Evolutionary conservation across 2,113 vertebrate genomes (phyloP).

Genomic region (Chloroceryle aenea): DNA sequence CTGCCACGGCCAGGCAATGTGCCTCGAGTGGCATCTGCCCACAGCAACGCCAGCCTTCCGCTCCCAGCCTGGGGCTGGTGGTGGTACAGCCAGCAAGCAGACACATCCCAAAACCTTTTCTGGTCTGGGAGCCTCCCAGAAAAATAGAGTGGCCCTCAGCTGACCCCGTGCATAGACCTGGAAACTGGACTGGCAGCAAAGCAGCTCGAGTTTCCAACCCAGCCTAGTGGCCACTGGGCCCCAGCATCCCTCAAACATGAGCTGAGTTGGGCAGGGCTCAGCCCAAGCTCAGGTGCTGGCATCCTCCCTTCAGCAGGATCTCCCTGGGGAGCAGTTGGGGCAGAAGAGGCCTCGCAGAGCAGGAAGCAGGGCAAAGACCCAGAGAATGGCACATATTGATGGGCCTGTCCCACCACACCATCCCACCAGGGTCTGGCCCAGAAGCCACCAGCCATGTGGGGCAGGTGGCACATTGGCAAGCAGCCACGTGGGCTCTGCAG

Average conservation of each 20-base stretch:
- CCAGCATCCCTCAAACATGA: background rate
- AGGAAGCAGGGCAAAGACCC: background rate
- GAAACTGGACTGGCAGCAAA: background rate
- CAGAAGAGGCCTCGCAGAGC: background rate
- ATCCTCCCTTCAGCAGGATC: background rate
- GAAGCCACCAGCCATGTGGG: background rate
- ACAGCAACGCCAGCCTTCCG: background rate
- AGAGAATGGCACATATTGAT: rapidly evolving
- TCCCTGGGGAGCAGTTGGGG: background rate
- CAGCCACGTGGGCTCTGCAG: background rate
- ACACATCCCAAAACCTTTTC: background rate
- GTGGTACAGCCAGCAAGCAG: background rate
- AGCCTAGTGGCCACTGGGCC: background rate
- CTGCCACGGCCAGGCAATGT: background rate
- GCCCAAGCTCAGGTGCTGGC: background rate
- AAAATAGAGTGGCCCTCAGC: background rate
- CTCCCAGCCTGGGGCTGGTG: background rate
- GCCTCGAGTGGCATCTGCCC: background rate
- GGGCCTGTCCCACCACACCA: background rate
- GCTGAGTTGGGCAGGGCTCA: background rate
- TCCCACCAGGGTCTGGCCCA: background rate
- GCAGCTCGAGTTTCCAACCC: background rate
- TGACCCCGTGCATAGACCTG: background rate
- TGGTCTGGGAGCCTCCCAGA: background rate
- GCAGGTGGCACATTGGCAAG: rapidly evolving